Conservation (phyloP, 2,888 invertebrate species). For the Pseudococcus jackbeardsleyi region DNA sequence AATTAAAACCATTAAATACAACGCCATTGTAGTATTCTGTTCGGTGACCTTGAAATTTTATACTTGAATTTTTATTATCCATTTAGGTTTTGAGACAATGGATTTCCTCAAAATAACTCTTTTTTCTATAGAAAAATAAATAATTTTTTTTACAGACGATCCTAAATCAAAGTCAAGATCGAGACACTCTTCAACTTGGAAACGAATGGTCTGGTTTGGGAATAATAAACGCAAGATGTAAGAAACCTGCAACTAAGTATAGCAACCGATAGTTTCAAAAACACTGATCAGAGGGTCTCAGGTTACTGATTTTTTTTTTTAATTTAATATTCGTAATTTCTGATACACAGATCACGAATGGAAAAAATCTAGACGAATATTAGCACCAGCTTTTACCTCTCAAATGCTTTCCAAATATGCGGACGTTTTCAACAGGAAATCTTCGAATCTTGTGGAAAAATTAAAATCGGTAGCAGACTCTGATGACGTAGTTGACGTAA, state of each 20-base stretch:
- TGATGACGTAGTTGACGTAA: neutral
- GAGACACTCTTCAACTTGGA: neutral
- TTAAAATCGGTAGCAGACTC: neutral
- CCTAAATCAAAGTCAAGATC: neutral
- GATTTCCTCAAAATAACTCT: too few species aligned
- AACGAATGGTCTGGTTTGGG: neutral
- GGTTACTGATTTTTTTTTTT: too few species aligned
- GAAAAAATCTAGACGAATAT: slow-evolving; percentile 18
- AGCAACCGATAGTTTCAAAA: too few species aligned
- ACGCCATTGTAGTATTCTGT: too few species aligned
- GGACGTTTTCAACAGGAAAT: neutral
- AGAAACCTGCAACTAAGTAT: neutral
- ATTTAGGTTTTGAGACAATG: too few species aligned
- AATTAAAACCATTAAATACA: too few species aligned
- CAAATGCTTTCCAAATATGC: neutral
- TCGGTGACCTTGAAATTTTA: too few species aligned
- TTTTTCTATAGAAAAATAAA: too few species aligned
- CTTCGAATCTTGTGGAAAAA: neutral
- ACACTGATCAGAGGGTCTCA: too few species aligned
- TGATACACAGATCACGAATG: neutral
- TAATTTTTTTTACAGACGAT: neutral
- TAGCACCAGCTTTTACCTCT: neutral
- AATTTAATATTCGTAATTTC: too few species aligned
- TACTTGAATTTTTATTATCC: too few species aligned
- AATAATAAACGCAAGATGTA: neutral